Evolutionary conservation across 2,797 vertebrate genomes (phyloP).

Genomic region (Amblyopsis hoosieri): DNA sequence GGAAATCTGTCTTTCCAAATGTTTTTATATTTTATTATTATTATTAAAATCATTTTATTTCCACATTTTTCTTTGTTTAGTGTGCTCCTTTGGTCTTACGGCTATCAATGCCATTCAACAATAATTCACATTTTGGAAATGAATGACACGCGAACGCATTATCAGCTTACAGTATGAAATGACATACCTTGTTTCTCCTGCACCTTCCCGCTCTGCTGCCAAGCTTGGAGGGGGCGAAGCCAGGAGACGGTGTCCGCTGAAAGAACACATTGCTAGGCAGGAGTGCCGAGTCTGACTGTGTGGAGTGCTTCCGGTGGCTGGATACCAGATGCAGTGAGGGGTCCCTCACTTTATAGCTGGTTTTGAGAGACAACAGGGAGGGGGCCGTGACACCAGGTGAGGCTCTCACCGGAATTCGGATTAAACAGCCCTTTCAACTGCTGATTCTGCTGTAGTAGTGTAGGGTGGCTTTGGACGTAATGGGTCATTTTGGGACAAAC

Average conservation of each 20-base stretch:
- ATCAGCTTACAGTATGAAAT: background rate
- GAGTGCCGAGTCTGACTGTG: slow-evolving; percentile 78
- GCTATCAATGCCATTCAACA: too few relatives aligned
- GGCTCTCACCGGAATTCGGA: background rate
- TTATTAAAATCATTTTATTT: too few relatives aligned
- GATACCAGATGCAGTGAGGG: slow-evolving; percentile 26
- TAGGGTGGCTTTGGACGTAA: too few relatives aligned
- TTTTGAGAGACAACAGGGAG: background rate
- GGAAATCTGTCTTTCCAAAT: too few relatives aligned
- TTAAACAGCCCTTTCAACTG: background rate
- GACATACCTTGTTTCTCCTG: slow-evolving; percentile 57
- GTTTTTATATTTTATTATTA: too few relatives aligned
- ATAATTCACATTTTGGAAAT: too few relatives aligned
- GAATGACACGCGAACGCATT: background rate
- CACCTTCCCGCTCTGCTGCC: slow-evolving; percentile 37
- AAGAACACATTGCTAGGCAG: slow-evolving; percentile 73
- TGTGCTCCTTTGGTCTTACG: too few relatives aligned
- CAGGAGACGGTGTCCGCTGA: slow-evolving; percentile 48
- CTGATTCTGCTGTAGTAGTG: background rate
- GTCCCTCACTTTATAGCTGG: slow-evolving; percentile 74
- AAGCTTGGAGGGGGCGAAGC: slow-evolving; percentile 25
- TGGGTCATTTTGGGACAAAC: too few relatives aligned
- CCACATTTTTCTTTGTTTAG: too few relatives aligned
- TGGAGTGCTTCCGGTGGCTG: slow-evolving; percentile 54
- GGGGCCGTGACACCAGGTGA: background rate